A percentile compares a stretch with the other conserved stretches of the same genome.
Conservation (phyloP, 2,888 invertebrate genomes). For the Drepana falcataria region DNA sequence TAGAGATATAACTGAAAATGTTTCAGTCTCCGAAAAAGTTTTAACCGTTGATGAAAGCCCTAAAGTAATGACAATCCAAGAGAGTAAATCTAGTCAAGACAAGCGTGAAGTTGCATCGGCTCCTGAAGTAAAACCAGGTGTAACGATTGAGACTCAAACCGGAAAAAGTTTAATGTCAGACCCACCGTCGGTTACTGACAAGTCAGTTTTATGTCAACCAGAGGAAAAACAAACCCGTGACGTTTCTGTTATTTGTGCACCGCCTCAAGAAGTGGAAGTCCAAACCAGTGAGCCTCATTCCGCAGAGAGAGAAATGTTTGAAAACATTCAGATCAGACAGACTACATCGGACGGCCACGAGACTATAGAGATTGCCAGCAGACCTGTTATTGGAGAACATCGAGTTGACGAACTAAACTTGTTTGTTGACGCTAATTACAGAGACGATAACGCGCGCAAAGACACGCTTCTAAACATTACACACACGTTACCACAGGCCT, state of each 20-base stretch:
- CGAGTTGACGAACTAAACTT: slow-evolving; percentile 79
- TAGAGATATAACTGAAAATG: slow-evolving; percentile 30
- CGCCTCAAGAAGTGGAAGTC: slow-evolving; percentile 79
- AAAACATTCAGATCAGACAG: slow-evolving; percentile 83
- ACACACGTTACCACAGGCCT: slow-evolving; percentile 85
- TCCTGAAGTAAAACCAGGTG: slow-evolving; percentile 32
- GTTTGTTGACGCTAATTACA: slow-evolving; percentile 86
- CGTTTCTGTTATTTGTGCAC: slow-evolving; percentile 72
- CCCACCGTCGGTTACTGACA: slow-evolving; percentile 56
- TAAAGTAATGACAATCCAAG: slow-evolving; percentile 31
- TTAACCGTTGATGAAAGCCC: slow-evolving; percentile 23
- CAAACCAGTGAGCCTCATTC: slow-evolving; percentile 79
- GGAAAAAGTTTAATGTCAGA: slow-evolving; percentile 79
- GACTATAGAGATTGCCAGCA: slow-evolving; percentile 85
- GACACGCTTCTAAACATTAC: slow-evolving; percentile 84
- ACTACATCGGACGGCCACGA: slow-evolving; percentile 81
- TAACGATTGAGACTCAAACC: slow-evolving; percentile 82
- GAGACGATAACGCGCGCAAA: slow-evolving; percentile 70
- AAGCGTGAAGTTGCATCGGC: slow-evolving; percentile 20
- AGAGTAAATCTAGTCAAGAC: slow-evolving; percentile 34
- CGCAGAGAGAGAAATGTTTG: slow-evolving; percentile 69
- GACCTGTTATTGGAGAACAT: slow-evolving; percentile 72
- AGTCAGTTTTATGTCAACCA: slow-evolving; percentile 63
- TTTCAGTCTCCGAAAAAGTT: slow-evolving; percentile 15
- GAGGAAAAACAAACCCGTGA: slow-evolving; percentile 60